Conservation (phyloP, 2,113 vertebrate species). For the Arothron firmamentum region DNA sequence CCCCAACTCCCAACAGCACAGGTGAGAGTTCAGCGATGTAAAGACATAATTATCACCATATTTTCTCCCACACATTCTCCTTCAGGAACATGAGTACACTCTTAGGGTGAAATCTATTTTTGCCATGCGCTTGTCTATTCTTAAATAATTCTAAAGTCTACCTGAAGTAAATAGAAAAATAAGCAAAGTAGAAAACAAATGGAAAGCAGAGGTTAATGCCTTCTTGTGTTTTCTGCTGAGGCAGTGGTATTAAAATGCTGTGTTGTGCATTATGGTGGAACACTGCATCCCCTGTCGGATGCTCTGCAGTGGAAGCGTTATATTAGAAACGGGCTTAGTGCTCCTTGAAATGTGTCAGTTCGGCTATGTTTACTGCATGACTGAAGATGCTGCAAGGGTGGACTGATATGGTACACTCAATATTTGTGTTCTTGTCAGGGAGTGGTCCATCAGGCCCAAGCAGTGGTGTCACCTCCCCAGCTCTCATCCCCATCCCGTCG, state of each 20-base stretch:
- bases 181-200: constrained; percentile 10
- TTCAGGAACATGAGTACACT: too few species aligned
- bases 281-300: constrained; percentile 36
- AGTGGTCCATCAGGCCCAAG: constrained; percentile 91
- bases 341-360: constrained; percentile 1
- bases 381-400: not conserved
- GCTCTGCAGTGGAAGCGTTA: constrained; percentile 41
- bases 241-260: constrained; percentile 52
- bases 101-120: constrained; percentile 1
- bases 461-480: constrained; percentile 89
- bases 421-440: constrained; percentile 64
- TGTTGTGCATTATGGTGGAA: constrained; percentile 46
- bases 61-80: too few species aligned
- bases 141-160: not conserved
- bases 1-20: constrained; percentile 98
- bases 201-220: constrained; percentile 31
- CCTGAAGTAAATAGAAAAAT: constrained; percentile 1
- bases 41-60: not conserved
- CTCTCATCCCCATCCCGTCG: constrained; percentile 90
- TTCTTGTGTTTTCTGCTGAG: constrained; percentile 51
- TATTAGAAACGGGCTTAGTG: constrained; percentile 20
- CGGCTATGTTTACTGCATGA: not conserved
- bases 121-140: not conserved
- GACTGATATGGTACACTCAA: not conserved
- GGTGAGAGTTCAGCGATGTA: constrained; percentile 69